phyloP scores from a whole-genome alignment of 2,888 invertebrate species.

The Hypsopygia costalis region DNA sequence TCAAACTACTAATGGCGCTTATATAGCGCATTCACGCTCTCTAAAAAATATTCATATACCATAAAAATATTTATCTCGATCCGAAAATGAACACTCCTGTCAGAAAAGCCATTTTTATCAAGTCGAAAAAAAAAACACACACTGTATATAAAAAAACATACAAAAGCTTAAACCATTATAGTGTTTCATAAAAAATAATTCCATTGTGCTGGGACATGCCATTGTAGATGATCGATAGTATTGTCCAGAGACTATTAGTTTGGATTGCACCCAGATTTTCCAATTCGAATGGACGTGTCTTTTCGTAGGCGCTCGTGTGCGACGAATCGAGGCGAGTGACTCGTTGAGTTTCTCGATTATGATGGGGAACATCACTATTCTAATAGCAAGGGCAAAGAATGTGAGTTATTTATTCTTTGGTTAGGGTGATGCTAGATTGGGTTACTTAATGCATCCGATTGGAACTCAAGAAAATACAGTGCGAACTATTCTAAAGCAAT shows the following conservation, averaged over 20 bases:
- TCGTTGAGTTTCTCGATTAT: conserved; percentile 38
- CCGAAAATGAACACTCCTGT: too few relatives aligned
- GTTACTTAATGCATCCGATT: too few relatives aligned
- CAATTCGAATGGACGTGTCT: conserved; percentile 26
- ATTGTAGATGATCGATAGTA: conserved; percentile 55
- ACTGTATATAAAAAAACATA: not conserved
- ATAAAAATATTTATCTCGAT: too few relatives aligned
- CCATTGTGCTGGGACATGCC: conserved; percentile 28
- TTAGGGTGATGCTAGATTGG: not conserved
- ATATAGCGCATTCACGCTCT: too few relatives aligned
- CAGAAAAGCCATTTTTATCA: too few relatives aligned
- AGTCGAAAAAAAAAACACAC: not conserved
- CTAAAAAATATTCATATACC: too few relatives aligned
- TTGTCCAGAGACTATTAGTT: conserved; percentile 53
- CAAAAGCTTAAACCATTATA: conserved; percentile 24
- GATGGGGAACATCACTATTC: conserved; percentile 31
- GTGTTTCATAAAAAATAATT: conserved; percentile 6
- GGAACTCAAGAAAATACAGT: too few relatives aligned
- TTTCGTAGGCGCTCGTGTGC: conserved; percentile 52
- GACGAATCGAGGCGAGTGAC: conserved; percentile 46
- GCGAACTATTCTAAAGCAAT: too few relatives aligned
- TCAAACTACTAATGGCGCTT: too few relatives aligned
- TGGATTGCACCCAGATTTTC: conserved; percentile 51
- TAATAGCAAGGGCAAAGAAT: too few relatives aligned
- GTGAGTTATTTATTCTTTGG: too few relatives aligned